phyloP scores from a whole-genome alignment of 2,113 vertebrate species.

The Callithrix jacchus region DNA sequence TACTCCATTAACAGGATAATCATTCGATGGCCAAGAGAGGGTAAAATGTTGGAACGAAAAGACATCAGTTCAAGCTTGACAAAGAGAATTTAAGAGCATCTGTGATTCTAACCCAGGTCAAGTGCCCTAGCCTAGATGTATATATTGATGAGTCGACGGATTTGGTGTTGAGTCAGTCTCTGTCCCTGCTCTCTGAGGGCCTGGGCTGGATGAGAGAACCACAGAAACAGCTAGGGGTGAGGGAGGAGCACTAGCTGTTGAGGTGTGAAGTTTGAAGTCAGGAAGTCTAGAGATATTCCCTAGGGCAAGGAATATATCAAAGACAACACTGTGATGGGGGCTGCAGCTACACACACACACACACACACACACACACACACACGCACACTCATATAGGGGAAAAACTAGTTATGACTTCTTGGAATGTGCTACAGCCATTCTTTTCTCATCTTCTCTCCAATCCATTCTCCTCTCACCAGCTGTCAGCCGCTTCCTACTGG shows the following conservation, averaged over 20 bases:
- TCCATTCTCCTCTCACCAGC: background rate
- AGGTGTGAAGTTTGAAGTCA: background rate
- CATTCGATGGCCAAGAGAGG: background rate
- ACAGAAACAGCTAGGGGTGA: background rate
- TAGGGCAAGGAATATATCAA: background rate
- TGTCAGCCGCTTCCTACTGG: background rate
- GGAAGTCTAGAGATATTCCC: background rate
- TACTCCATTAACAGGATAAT: background rate
- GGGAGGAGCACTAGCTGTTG: background rate
- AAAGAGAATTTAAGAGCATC: background rate
- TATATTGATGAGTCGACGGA: too few relatives aligned
- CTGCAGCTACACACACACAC: background rate
- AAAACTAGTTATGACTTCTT: background rate
- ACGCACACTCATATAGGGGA: background rate
- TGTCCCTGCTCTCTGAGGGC: background rate
- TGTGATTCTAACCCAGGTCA: background rate
- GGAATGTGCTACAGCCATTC: background rate
- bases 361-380: background rate
- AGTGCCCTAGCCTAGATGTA: background rate
- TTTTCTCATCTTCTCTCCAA: background rate
- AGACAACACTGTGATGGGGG: background rate
- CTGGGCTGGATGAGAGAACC: background rate
- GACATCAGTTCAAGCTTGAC: background rate
- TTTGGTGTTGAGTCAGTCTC: background rate
- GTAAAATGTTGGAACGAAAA: background rate